These are phyloP conservation scores for Acropora tenuis DNA, from an alignment of 64 coral and sea anemone genomes.

Conservation along the genomic window DNA sequence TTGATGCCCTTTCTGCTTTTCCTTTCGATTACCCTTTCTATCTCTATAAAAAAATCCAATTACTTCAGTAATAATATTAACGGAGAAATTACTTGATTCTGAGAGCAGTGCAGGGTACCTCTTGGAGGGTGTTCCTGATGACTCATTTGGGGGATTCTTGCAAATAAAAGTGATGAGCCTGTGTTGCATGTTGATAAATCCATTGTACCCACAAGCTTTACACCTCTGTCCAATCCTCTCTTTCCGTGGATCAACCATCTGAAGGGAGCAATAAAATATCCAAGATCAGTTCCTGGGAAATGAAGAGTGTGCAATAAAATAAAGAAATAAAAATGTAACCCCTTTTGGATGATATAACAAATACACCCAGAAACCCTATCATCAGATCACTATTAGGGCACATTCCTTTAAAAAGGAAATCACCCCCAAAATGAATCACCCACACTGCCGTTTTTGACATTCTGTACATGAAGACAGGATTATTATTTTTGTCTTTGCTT, in stretches of 20 bases:
- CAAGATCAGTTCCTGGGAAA: not conserved
- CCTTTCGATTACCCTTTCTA: slow-evolving; percentile 77
- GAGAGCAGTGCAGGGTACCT: slow-evolving; percentile 41
- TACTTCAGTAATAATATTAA: too few species aligned
- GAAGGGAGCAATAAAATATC: not conserved
- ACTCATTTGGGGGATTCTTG: slow-evolving; percentile 94
- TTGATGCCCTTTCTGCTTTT: slow-evolving; percentile 78
- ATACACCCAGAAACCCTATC: too few species aligned
- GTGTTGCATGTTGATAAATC: slow-evolving; percentile 82
- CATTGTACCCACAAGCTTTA: slow-evolving; percentile 90
- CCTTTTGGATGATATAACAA: too few species aligned
- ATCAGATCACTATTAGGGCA: too few species aligned
- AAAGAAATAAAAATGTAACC: too few species aligned
- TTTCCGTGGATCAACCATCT: slow-evolving; percentile 83
- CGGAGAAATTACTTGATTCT: too few species aligned
- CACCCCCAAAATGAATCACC: too few species aligned
- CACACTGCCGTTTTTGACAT: too few species aligned
- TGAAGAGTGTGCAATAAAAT: not conserved
- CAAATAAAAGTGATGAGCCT: slow-evolving; percentile 96
- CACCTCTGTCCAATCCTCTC: slow-evolving; percentile 95
- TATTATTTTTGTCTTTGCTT: too few species aligned
- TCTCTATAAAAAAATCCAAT: slow-evolving; percentile 57
- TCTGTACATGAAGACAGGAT: too few species aligned
- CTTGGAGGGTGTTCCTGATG: slow-evolving; percentile 87
- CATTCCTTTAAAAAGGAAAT: too few species aligned